Base-by-base conservation (phyloP, 2,797 vertebrate species). In the Rhincodon typus region DNA sequence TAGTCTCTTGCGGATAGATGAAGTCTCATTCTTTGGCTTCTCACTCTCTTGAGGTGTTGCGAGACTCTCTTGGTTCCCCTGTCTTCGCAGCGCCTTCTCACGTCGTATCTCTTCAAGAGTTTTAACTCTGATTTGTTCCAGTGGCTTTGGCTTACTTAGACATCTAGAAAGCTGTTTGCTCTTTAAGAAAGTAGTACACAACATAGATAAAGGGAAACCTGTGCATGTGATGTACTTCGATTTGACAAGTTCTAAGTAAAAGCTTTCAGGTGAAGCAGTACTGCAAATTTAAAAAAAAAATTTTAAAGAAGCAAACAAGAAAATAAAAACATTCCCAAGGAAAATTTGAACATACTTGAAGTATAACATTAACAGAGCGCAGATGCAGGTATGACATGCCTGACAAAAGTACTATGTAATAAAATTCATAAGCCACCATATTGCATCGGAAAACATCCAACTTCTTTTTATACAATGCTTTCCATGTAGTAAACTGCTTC, bases 51-150 rank as follows among this genome's bases (percentile, higher is more conserved):
- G 94, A 19, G 30, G 30, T 1, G 96, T 96, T 0, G 95, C 27
- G 0, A 96, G 95, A 4, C 86, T 96, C 82, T 97, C 96, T 53
- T 96, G 96, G 1, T 96, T 96, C 94, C 97, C 96, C 96, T 98
- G 98, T 94, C 97, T 96, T 95, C 98, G 97, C 13, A 98, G 97
- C 0, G 99, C 98, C 96, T 99, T 99, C 97, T 99, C 99, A 96
- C 97, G 97, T 94, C 98, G 98, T 96, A 99, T 99, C 96, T 99
- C 98, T 91, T 99, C 98, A 96, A 99, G 93, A 0, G 98, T 99
- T 97, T 99, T 99, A 0, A 99, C 97, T 17, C 96, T 96, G 1
- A 99, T 97, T 17, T 97, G 97, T 0, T 96, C 97, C 0, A 96
- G 90, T 0, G 96, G 50, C 84, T 96, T 97, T 25, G 96, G 91